phyloP scores from a whole-genome alignment of 2,113 vertebrate species.

The Vombatus ursinus region DNA sequence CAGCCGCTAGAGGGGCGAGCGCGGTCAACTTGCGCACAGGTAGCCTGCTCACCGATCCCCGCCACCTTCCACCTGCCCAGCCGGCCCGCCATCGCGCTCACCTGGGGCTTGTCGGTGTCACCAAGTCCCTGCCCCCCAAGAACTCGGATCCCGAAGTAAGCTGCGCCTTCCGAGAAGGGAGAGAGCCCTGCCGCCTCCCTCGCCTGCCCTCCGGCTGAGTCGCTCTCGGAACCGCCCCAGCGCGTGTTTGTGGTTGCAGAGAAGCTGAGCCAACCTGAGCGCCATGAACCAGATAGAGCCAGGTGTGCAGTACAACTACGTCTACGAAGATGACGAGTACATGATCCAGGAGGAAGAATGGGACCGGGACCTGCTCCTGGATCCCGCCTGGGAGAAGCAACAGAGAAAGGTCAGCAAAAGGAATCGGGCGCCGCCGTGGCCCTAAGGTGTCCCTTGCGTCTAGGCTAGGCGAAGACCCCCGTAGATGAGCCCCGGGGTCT shows the following conservation, averaged over 20 bases:
- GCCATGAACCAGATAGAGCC: constrained; percentile 87
- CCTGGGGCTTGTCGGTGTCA: not conserved
- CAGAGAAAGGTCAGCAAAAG: constrained; percentile 87
- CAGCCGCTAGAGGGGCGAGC: constrained; percentile 47
- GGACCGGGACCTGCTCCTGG: constrained; percentile 90
- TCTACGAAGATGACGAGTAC: constrained; percentile 86
- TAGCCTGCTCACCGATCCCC: constrained; percentile 54
- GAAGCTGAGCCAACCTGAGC: constrained; percentile 62
- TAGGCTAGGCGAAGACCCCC: not conserved
- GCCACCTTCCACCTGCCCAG: constrained; percentile 46
- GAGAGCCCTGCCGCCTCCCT: not conserved
- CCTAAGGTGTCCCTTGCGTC: not conserved
- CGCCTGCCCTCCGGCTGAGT: not conserved
- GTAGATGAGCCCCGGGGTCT: not conserved
- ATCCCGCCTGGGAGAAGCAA: constrained; percentile 91
- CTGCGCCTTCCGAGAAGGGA: not conserved
- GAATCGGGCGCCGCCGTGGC: not conserved
- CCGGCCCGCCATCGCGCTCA: not conserved
- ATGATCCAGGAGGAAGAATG: constrained; percentile 91
- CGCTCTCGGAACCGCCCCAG: not conserved
- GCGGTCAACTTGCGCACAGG: constrained; percentile 58
- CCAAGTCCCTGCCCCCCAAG: not conserved
- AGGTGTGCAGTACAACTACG: constrained; percentile 88
- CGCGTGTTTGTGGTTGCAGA: constrained; percentile 8
- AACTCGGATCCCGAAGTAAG: not conserved